phyloP scores from a whole-genome alignment of 2,888 invertebrate species.

The Galerucella calmariensis region DNA sequence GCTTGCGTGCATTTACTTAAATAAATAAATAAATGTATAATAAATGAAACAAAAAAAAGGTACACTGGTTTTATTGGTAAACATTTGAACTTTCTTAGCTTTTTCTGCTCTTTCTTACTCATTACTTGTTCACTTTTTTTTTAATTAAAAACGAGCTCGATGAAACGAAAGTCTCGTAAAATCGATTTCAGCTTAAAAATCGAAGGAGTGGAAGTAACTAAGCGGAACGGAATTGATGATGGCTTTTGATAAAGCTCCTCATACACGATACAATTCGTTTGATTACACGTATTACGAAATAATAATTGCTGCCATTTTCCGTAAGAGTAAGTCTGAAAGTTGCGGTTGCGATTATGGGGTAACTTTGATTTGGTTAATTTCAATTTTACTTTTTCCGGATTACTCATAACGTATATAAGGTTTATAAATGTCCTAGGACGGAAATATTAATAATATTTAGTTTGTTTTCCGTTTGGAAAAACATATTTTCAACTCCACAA shows the following conservation, averaged over 20 bases:
- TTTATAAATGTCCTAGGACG: too few relatives aligned
- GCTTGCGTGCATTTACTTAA: too few relatives aligned
- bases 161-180: constrained; percentile 22
- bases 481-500: too few relatives aligned
- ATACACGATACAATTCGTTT: constrained; percentile 12
- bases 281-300: constrained; percentile 1
- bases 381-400: not conserved
- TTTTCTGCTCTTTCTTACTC: not conserved
- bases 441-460: too few relatives aligned
- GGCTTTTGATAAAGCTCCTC: constrained; percentile 6
- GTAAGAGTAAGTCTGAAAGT: not conserved
- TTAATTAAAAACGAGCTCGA: constrained; percentile 18
- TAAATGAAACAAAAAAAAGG: too few relatives aligned
- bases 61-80: not conserved
- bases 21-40: too few relatives aligned
- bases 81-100: not conserved
- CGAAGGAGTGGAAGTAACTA: constrained; percentile 24
- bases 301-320: not conserved
- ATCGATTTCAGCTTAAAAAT: constrained; percentile 21
- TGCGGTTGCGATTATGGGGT: not conserved
- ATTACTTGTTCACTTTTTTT: constrained; percentile 7
- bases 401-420: not conserved
- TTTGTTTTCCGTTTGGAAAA: too few relatives aligned
- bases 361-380: not conserved
- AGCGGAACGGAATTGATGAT: constrained; percentile 19